Evolutionary conservation across 2,797 vertebrate species (phyloP), one percentile per base, ranked within the genome.

Genomic region (Clarias platycephalus): DNA sequence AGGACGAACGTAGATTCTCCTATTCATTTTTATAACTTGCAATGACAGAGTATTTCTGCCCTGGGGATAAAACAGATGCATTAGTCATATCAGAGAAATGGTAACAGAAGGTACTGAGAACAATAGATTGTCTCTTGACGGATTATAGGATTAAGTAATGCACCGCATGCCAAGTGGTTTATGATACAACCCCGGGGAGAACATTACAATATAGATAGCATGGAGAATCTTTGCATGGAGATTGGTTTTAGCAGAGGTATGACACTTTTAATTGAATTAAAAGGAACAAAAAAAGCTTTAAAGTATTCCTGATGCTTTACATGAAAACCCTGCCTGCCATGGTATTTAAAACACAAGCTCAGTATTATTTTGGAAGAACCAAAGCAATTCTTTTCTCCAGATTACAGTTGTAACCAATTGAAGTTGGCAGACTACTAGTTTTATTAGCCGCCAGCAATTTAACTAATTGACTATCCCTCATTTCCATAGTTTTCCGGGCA

Each of bases 61-160:
- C 80, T 75, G 58, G 49, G 76, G 78, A 80, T 57, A 77, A 77
- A 83, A 83, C 62, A 57, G 62, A 57, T 77, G 63, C 72, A 83
- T 84, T 82, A 84, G 82, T 88, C 86, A 88, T 88, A 86, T 85
- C 57, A 77, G 83, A 82, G 68, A 71, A 82, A 75, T 83, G 82
- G 63, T 85, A 86, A 86, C 82, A 87, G 85, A 86, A 81, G 86
- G 85, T 72, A 80, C 20, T 66, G 81, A 80, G 57, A 78, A 75
- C 81, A 83, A 86, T 83, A 80, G 85, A 80, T 86, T 67, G 76
- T 86, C 81, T 86, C 81, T 74, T 74, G 60, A 83, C 58, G 85
- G 85, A 86, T 86, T 83, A 83, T 72, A 37, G 76, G 85, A 86
- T 86, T 86, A 86, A 67, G 60, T 74, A 83, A 75, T 64, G 37